These are phyloP conservation scores for Agrypnia vestita DNA, from an alignment of 1,140 invertebrate species.

Conservation along the genomic window DNA sequence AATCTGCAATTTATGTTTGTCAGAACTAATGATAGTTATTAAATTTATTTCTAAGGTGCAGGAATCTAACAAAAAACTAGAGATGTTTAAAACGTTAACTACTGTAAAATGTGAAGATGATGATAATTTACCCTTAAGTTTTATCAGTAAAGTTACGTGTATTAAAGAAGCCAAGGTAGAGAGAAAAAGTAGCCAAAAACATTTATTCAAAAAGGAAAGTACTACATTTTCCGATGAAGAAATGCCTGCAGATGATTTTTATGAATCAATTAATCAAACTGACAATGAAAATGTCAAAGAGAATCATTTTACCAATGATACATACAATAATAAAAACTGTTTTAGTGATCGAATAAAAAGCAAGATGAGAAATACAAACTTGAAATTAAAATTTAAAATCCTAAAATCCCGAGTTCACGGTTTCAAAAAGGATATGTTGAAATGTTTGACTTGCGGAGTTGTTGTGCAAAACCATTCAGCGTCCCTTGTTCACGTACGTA, in stretches of 20 bases:
- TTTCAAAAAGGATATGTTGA: conserved; percentile 24
- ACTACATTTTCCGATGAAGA: neutral
- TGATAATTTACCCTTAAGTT: conserved; percentile 10
- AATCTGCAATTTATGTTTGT: conserved; percentile 27
- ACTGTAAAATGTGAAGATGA: conserved; percentile 10
- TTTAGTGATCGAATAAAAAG: no score
- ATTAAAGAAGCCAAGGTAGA: neutral
- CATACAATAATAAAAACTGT: no score
- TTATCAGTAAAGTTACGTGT: neutral
- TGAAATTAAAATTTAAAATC: conserved; percentile 11
- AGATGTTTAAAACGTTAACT: neutral
- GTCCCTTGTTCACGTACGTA: conserved; percentile 14
- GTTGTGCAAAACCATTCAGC: conserved; percentile 14
- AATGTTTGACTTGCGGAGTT: conserved; percentile 28
- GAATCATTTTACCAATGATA: neutral
- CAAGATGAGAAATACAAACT: neutral
- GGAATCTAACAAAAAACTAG: conserved; percentile 4
- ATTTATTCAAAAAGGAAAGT: conserved; percentile 8
- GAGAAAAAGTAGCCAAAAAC: neutral
- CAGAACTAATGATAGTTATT: conserved; percentile 23
- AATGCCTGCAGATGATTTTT: neutral
- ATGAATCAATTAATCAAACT: neutral
- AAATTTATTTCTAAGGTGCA: conserved; percentile 32
- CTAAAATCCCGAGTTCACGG: conserved; percentile 8
- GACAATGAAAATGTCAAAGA: neutral